Percentiles rank a stretch among this genome's conserved stretches.
phyloP scores from a whole-genome alignment of 1,140 invertebrate genomes.

The Epicauta chinensis region DNA sequence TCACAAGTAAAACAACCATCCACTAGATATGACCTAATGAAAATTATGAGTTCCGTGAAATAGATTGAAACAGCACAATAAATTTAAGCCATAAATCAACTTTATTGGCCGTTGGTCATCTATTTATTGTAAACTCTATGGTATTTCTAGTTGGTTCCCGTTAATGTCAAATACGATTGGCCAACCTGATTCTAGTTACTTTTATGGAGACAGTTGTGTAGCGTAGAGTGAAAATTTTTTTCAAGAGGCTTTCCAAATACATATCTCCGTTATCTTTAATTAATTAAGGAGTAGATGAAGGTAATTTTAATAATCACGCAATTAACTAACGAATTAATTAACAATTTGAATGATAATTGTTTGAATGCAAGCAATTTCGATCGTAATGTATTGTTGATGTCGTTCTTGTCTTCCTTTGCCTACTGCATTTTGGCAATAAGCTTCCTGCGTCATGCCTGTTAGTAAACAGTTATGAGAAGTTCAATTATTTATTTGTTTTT shows the following conservation, averaged over 20 bases:
- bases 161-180: constrained; percentile 1
- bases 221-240: constrained; percentile 20
- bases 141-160: no score
- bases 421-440: constrained; percentile 3
- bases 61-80: no score
- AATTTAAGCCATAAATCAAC: no score
- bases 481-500: no score
- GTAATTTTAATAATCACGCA: constrained; percentile 14
- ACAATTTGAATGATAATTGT: not conserved
- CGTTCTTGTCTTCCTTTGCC: not conserved
- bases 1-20: no score
- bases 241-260: constrained; percentile 12
- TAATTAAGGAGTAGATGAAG: constrained; percentile 37
- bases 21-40: no score
- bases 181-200: constrained; percentile 13
- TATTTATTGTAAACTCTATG: no score
- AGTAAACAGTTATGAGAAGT: constrained; percentile 2
- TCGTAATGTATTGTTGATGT: not conserved
- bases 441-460: constrained; percentile 13
- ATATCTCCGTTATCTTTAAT: constrained; percentile 30
- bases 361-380: no score
- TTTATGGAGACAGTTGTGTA: constrained; percentile 32
- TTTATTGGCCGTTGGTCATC: no score
- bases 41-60: no score
- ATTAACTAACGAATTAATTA: not conserved